Percentiles rank a stretch among this genome's conserved stretches.
phyloP scores from a whole-genome alignment of 2,113 vertebrate genomes.

The Ptilonorhynchus violaceus region DNA sequence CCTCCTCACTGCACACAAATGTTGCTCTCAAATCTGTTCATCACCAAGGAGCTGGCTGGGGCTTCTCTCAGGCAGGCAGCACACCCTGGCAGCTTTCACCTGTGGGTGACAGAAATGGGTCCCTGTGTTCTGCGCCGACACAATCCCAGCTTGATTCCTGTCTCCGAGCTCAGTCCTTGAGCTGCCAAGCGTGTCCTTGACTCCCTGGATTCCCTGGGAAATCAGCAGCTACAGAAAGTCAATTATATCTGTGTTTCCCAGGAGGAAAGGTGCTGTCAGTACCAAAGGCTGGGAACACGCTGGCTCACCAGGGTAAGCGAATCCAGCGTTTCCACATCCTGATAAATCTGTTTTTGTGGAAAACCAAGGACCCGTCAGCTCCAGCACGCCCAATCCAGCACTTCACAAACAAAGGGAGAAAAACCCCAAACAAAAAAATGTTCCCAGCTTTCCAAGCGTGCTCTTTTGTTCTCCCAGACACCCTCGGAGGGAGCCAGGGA shows the following conservation, averaged over 20 bases:
- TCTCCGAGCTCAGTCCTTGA: not conserved
- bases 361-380: not conserved
- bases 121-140: not conserved
- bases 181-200: not conserved
- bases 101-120: not conserved
- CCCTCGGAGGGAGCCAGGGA: not conserved
- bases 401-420: not conserved
- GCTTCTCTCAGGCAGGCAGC: not conserved
- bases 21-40: not conserved
- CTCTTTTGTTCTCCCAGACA: constrained; percentile 32
- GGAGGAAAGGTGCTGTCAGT: not conserved
- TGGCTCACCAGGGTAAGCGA: not conserved
- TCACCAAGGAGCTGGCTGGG: not conserved
- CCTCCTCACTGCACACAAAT: not conserved
- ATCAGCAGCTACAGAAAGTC: not conserved
- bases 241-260: not conserved
- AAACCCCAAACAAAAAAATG: not conserved
- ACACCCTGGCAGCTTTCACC: not conserved
- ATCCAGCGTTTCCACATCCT: not conserved
- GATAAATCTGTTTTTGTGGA: not conserved
- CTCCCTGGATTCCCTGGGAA: not conserved
- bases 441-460: not conserved
- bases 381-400: not conserved
- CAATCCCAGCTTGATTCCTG: not conserved
- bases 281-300: rapidly evolving